These are phyloP conservation scores for Castor canadensis DNA, from an alignment of 2,113 vertebrate species.

Conservation along the genomic window DNA sequence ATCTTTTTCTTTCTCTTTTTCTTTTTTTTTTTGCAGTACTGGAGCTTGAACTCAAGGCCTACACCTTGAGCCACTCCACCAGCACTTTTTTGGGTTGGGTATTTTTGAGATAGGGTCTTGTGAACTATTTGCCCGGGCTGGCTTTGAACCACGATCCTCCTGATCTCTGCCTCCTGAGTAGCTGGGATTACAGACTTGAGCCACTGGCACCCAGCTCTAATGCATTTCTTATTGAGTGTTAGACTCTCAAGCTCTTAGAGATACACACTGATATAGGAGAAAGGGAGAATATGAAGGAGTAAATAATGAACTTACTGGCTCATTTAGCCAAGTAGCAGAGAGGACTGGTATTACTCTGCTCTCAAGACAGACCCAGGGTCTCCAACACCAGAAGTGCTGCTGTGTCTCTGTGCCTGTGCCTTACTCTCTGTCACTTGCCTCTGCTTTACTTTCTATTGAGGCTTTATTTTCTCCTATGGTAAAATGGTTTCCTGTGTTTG, in stretches of 20 bases:
- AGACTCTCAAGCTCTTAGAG: background rate
- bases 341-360: background rate
- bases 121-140: too few species aligned
- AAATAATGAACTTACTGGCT: background rate
- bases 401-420: background rate
- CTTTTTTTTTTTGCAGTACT: too few species aligned
- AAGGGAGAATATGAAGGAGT: background rate
- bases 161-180: too few species aligned
- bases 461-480: background rate
- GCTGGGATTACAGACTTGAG: too few species aligned
- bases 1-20: background rate
- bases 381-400: background rate
- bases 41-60: too few species aligned
- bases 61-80: too few species aligned
- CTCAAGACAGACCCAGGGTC: background rate
- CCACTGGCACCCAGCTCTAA: too few species aligned
- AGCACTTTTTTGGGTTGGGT: too few species aligned
- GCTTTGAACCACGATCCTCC: too few species aligned
- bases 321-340: background rate
- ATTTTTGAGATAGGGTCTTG: too few species aligned
- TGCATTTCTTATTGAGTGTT: background rate
- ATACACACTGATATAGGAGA: background rate
- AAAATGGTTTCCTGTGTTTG: background rate
- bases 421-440: background rate
- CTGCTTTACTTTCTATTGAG: background rate